A percentile compares a stretch with the other conserved stretches of the same genome.
Evolutionary conservation across 2,113 vertebrate species (phyloP).

Genomic region (Stigmatopora argus): DNA sequence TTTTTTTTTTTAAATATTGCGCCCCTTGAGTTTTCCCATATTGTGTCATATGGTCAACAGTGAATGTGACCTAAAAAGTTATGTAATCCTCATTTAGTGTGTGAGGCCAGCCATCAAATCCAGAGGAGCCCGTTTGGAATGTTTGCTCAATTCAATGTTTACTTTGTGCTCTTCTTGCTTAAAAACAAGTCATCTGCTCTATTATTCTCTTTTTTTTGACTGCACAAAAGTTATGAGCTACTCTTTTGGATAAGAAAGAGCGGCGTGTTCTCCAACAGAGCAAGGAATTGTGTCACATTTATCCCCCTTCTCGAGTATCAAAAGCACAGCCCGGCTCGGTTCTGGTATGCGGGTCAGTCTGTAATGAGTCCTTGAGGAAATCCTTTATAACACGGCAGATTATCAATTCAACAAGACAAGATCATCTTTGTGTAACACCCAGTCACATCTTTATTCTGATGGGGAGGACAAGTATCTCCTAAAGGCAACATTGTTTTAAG

Average conservation of each 20-base stretch:
- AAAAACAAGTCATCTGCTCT: slow-evolving; percentile 8
- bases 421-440: neutral
- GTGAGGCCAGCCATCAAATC: neutral
- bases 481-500: slow-evolving; percentile 1
- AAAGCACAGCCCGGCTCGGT: neutral
- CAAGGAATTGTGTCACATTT: neutral
- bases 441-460: neutral
- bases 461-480: neutral
- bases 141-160: slow-evolving; percentile 22
- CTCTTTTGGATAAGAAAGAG: neutral
- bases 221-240: neutral
- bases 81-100: neutral
- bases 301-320: neutral
- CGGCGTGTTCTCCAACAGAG: neutral
- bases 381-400: neutral
- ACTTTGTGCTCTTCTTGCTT: neutral
- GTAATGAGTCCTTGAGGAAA: neutral
- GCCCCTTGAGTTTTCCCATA: neutral
- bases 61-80: slow-evolving; percentile 2
- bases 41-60: slow-evolving; percentile 1
- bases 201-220: neutral
- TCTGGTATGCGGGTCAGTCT: neutral
- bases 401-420: neutral
- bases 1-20: neutral
- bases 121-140: slow-evolving; percentile 1